phyloP scores from a whole-genome alignment of 2,888 invertebrate species.

The Synergus gifuensis region DNA sequence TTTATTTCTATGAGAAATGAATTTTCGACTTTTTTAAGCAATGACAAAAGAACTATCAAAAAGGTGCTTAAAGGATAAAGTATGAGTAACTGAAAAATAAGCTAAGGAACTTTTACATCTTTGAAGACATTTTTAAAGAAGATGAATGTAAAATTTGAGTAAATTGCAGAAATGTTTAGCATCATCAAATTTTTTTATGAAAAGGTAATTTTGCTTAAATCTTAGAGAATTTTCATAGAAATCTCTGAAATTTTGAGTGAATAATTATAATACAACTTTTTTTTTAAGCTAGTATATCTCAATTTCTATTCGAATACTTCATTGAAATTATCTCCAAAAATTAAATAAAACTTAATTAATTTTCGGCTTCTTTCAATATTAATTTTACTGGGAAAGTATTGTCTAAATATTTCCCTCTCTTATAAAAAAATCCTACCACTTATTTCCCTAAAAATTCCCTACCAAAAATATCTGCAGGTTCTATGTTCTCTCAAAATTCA shows the following conservation, averaged over 20 bases:
- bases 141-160: too few species aligned
- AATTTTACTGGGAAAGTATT: neutral
- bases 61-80: neutral
- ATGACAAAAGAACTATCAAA: slow-evolving; percentile 1
- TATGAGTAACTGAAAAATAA: neutral
- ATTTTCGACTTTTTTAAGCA: neutral
- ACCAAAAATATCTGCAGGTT: neutral
- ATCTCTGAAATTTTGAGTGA: neutral
- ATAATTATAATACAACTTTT: neutral
- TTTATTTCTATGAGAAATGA: neutral
- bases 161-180: too few species aligned
- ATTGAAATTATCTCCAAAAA: neutral
- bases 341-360: neutral
- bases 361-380: neutral
- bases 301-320: neutral
- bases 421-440: neutral
- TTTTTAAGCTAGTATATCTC: neutral
- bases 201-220: neutral
- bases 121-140: neutral
- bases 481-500: neutral
- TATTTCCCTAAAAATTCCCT: neutral
- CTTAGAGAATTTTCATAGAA: neutral
- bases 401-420: neutral
- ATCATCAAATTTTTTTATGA: neutral
- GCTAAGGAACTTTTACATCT: neutral